Conservation (phyloP, 2,797 vertebrate genomes). For the Scolopax bukidnonensis region DNA sequence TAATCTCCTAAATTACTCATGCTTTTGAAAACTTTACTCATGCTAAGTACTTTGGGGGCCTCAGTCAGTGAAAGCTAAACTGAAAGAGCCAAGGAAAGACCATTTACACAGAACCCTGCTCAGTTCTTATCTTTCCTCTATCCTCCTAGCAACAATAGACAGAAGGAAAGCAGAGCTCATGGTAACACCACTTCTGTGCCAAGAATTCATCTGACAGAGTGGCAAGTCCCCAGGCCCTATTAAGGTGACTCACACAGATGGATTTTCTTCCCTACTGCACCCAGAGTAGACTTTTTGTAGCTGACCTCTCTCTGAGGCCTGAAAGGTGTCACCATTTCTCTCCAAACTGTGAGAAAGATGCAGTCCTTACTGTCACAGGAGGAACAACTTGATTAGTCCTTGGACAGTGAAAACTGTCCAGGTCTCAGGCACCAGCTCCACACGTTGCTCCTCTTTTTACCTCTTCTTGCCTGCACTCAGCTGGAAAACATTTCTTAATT, state of each 20-base stretch:
- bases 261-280: not conserved
- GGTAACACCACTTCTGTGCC: constrained; percentile 25
- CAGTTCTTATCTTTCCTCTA: constrained; percentile 16
- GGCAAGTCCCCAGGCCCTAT: not conserved
- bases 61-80: constrained; percentile 36
- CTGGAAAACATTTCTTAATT: not conserved
- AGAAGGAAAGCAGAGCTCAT: not conserved
- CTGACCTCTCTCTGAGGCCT: not conserved
- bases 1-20: constrained; percentile 48
- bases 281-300: not conserved
- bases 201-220: not conserved
- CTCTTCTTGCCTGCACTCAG: not conserved
- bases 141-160: not conserved
- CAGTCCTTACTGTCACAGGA: not conserved
- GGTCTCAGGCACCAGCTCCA: not conserved
- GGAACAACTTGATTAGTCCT: not conserved
- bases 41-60: constrained; percentile 16
- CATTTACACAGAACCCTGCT: constrained; percentile 2
- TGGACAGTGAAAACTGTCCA: not conserved
- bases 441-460: not conserved
- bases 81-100: not conserved
- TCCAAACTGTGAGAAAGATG: not conserved
- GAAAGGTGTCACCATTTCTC: not conserved
- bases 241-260: not conserved
- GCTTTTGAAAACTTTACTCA: constrained; percentile 51